Evolutionary conservation across 2,888 invertebrate genomes (phyloP), one percentile per base, ranked within the genome.

Genomic region (Clostera curtula): DNA sequence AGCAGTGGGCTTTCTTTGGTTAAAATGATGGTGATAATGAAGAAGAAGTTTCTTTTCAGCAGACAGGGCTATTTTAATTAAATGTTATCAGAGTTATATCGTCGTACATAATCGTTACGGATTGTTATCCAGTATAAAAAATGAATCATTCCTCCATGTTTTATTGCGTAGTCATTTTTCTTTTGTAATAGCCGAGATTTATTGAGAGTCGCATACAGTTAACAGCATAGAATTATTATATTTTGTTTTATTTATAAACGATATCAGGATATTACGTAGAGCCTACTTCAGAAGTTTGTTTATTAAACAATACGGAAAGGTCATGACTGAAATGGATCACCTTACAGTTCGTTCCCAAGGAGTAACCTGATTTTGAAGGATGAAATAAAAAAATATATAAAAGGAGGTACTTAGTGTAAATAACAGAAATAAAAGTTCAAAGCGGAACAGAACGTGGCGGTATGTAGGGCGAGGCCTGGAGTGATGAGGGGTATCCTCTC

Each of bases 401-500:
- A 23, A 23, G 9, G 10, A 10, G 12, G 13, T 22, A 22, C 22
- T 23, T 43, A 46, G 38, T 36, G 42, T 46, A 38, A 41, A 15
- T 23, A 44, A 42, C 39, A 34, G 30, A 27, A 44, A 46, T 46
- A 48, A 40, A 46, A 39, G 30, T 22, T 29, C 37, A 10, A 43
- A 47, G 43, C 39, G 34, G 42, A 52, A 46, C 43, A 44, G 43
- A 45, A 45, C 40, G 38, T 43, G 36, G 18, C 25, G 34, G 24
- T 46, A 46, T 47, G 39, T 48, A 43, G 47, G 56, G 49, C 49
- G 49, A 37, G 40, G 45, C 35, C 37, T 40, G 52, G 48, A 62
- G 42, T 51, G 52, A 65, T 58, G 56, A 49, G 54, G 46, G 50
- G 45, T 46, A 50, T 48, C 49, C 45, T 51, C 49, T 46, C 47